phyloP scores from a whole-genome alignment of 2,797 vertebrate species.

The Fundulus diaphanus region DNA sequence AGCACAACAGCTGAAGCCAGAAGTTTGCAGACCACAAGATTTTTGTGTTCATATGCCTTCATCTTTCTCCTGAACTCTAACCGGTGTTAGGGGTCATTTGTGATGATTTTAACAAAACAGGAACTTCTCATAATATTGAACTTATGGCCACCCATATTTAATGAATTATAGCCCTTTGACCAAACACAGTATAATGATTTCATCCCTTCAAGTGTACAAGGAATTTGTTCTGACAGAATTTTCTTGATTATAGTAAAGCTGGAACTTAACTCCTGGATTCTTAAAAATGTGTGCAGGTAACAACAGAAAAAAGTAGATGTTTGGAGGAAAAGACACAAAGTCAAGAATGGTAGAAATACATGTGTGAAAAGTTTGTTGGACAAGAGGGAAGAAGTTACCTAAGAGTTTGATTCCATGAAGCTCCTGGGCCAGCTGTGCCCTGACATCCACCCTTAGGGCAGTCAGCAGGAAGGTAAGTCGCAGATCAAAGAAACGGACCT shows the following conservation, averaged over 20 bases:
- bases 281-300: not conserved
- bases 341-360: not conserved
- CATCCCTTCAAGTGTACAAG: not conserved
- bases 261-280: not conserved
- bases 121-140: not conserved
- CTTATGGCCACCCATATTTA: not conserved
- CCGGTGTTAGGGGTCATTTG: not conserved
- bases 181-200: not conserved
- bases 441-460: constrained; percentile 85
- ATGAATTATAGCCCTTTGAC: not conserved
- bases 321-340: not conserved
- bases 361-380: not conserved
- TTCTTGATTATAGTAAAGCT: not conserved
- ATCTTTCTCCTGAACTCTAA: not conserved
- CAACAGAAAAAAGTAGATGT: not conserved
- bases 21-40: not conserved
- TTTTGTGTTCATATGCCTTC: not conserved
- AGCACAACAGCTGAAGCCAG: not conserved
- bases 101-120: too few species aligned
- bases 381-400: constrained; percentile 59
- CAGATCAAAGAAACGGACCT: constrained; percentile 90
- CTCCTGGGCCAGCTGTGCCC: constrained; percentile 87
- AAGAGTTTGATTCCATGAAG: constrained; percentile 87
- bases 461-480: constrained; percentile 91
- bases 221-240: not conserved